A percentile compares a stretch with the other conserved stretches of the same genome.
phyloP scores from a whole-genome alignment of 2,888 invertebrate species.

The Trissolcus japonicus region DNA sequence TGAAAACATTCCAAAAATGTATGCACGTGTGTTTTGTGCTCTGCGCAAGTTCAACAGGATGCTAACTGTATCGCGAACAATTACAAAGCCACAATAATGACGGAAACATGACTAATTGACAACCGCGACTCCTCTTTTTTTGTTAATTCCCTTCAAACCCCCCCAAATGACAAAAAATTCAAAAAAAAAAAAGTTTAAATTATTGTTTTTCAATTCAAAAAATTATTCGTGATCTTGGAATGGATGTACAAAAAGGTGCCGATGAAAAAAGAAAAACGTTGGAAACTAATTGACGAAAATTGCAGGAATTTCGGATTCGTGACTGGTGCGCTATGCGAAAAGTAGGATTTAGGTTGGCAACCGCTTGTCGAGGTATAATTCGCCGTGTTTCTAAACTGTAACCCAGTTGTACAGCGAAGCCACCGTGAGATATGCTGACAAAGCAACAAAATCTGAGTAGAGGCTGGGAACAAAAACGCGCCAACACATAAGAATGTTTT shows the following conservation, averaged over 20 bases:
- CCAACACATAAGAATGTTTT: constrained; percentile 13
- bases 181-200: background rate
- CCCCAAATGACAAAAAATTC: background rate
- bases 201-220: too few species aligned
- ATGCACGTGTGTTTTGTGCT: constrained; percentile 3
- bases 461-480: constrained; percentile 13
- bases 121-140: background rate
- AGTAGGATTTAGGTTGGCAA: constrained; percentile 38
- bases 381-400: constrained; percentile 28
- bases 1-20: constrained; percentile 47
- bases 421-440: constrained; percentile 26
- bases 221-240: background rate
- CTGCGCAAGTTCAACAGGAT: constrained; percentile 23
- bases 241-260: background rate
- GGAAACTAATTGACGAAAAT: background rate
- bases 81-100: constrained; percentile 4
- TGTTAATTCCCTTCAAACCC: too few species aligned
- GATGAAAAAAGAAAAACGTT: background rate
- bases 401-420: constrained; percentile 21
- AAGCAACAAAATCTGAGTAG: constrained; percentile 30
- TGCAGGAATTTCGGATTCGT: constrained; percentile 32
- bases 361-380: constrained; percentile 10
- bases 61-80: constrained; percentile 26
- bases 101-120: background rate
- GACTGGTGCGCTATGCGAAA: constrained; percentile 34